These are phyloP conservation scores for Bostrychus sinensis DNA, from an alignment of 2,113 vertebrate genomes.

Conservation along the genomic window DNA sequence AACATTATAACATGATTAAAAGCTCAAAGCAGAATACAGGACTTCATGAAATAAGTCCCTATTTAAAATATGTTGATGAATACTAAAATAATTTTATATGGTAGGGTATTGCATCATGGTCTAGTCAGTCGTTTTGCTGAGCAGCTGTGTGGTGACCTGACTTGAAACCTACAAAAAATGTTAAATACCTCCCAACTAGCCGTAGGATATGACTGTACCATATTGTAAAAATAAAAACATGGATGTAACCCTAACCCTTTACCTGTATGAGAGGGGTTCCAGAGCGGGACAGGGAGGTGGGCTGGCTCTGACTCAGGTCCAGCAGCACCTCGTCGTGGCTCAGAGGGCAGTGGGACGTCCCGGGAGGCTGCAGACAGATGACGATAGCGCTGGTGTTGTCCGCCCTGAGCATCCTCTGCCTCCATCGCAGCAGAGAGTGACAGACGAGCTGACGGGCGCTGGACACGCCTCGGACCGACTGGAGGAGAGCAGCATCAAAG, in stretches of 20 bases:
- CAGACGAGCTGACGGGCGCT: constrained; percentile 91
- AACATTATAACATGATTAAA: too few species aligned
- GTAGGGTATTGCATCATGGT: too few species aligned
- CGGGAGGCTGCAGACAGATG: constrained; percentile 85
- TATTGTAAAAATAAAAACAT: too few species aligned
- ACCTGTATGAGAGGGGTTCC: constrained; percentile 76
- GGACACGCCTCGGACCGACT: constrained; percentile 88
- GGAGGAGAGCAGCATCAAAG: not conserved
- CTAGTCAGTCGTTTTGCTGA: too few species aligned
- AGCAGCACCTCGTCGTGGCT: constrained; percentile 87
- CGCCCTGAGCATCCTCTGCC: constrained; percentile 93
- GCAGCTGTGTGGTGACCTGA: too few species aligned
- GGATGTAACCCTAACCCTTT: not conserved
- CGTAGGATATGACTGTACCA: too few species aligned
- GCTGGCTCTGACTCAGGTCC: constrained; percentile 81
- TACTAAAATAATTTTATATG: too few species aligned
- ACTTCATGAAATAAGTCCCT: too few species aligned
- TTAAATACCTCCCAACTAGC: too few species aligned
- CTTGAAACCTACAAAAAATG: too few species aligned
- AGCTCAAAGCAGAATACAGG: too few species aligned
- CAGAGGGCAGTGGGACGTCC: constrained; percentile 69
- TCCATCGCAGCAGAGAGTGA: constrained; percentile 90
- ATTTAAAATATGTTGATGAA: too few species aligned
- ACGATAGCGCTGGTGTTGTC: constrained; percentile 98
- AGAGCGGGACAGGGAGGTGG: constrained; percentile 78